These are phyloP conservation scores for Ophion obscuratus DNA, from an alignment of 2,888 invertebrate genomes.

Conservation along the genomic window DNA sequence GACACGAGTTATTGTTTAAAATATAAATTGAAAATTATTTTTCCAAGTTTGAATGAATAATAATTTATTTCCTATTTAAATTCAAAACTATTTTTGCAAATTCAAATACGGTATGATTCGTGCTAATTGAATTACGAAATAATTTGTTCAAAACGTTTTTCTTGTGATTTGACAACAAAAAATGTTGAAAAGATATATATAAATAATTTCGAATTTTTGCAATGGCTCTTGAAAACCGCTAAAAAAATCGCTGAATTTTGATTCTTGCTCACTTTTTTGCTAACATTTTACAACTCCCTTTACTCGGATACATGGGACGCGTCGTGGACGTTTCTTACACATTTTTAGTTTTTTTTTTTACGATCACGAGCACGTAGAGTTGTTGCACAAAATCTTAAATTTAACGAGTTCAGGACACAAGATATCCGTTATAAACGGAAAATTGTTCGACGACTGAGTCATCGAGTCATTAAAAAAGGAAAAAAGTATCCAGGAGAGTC, in stretches of 20 bases:
- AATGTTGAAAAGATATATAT: too few relatives aligned
- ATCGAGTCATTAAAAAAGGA: conserved; percentile 43
- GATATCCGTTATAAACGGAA: conserved; percentile 47
- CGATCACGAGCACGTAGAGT: not conserved
- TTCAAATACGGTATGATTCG: too few relatives aligned
- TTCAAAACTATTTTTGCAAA: too few relatives aligned
- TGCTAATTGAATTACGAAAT: too few relatives aligned
- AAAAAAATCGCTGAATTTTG: not conserved
- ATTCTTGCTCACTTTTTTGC: not conserved
- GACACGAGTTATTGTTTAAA: too few relatives aligned
- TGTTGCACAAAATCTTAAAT: not conserved
- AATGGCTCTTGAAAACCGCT: too few relatives aligned
- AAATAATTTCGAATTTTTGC: too few relatives aligned
- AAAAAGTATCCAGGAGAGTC: conserved; percentile 23
- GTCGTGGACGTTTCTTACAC: not conserved
- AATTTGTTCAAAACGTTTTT: too few relatives aligned
- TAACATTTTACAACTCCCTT: not conserved
- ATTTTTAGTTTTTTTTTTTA: not conserved
- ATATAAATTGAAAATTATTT: too few relatives aligned
- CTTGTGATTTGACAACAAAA: too few relatives aligned
- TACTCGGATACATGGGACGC: not conserved
- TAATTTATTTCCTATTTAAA: too few relatives aligned
- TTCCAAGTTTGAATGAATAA: too few relatives aligned
- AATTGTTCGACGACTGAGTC: conserved; percentile 58
- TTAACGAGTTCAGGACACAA: conserved; percentile 19